These are phyloP conservation scores for Ernsta delagoae DNA, from an alignment of 2,888 invertebrate genomes.

Conservation along the genomic window DNA sequence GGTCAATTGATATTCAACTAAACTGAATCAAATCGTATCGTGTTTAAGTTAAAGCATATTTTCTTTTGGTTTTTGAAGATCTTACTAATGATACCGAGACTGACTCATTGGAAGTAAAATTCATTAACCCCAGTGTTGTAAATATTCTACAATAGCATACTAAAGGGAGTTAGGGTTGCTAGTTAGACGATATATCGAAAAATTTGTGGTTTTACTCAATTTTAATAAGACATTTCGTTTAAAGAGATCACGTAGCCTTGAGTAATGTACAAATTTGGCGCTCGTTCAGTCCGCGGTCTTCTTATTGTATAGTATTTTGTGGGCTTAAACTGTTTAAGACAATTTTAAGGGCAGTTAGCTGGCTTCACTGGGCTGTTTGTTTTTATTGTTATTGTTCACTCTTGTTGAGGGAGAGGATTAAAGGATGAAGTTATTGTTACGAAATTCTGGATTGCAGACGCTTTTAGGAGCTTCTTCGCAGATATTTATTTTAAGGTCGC, in stretches of 20 bases:
- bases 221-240: not conserved
- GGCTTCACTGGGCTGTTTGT: constrained; percentile 23
- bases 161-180: no score
- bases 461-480: not conserved
- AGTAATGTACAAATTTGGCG: constrained; percentile 13
- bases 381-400: constrained; percentile 30
- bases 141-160: no score
- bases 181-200: no score
- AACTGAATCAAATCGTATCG: no score
- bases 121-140: no score
- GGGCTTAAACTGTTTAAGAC: constrained; percentile 21
- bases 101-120: no score
- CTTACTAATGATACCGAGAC: no score
- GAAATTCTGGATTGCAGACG: constrained; percentile 8
- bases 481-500: not conserved
- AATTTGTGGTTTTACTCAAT: no score
- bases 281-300: constrained; percentile 18
- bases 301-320: constrained; percentile 25
- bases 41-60: no score
- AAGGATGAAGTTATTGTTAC: constrained; percentile 12
- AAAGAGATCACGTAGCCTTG: constrained; percentile 14
- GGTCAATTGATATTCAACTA: no score
- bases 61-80: no score
- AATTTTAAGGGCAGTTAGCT: constrained; percentile 28
- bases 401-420: constrained; percentile 22